Conservation (phyloP, 35 echinoderm and acorn worm species). For the Nesometra sesokonis region DNA sequence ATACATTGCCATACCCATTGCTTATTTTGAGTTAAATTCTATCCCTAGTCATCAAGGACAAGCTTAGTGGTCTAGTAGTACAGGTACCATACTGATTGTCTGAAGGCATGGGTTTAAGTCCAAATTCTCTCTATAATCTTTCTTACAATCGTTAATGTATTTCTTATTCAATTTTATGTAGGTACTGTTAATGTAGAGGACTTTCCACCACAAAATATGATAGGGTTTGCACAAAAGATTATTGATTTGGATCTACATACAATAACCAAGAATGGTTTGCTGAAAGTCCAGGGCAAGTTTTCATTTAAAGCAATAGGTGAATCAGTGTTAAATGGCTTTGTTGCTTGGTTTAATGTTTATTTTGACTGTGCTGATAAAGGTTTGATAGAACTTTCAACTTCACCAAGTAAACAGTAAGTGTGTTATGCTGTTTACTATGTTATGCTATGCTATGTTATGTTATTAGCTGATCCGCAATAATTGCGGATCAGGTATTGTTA, state of each 20-base stretch:
- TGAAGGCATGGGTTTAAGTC: too few species aligned
- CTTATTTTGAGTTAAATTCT: too few species aligned
- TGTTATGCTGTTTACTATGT: neutral
- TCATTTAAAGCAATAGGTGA: conserved; percentile 52
- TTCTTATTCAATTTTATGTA: neutral
- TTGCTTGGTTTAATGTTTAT: conserved; percentile 61
- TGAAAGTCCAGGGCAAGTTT: conserved; percentile 24
- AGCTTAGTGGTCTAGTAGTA: too few species aligned
- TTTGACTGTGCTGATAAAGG: conserved; percentile 60
- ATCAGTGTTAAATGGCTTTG: conserved; percentile 51
- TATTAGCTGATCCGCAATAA: too few species aligned
- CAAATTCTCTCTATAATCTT: too few species aligned
- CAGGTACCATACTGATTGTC: too few species aligned
- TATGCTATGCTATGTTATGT: too few species aligned
- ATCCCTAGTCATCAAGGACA: too few species aligned
- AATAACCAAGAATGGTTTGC: neutral
- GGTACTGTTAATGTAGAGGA: neutral
- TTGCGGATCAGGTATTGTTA: too few species aligned
- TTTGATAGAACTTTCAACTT: conserved; percentile 35
- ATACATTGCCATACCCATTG: too few species aligned
- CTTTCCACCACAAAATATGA: neutral
- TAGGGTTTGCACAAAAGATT: neutral
- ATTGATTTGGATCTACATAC: neutral
- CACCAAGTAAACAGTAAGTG: conserved; percentile 69
- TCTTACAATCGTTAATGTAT: neutral